Conservation (phyloP, 2,888 invertebrate species). For the Phengaris arion region DNA sequence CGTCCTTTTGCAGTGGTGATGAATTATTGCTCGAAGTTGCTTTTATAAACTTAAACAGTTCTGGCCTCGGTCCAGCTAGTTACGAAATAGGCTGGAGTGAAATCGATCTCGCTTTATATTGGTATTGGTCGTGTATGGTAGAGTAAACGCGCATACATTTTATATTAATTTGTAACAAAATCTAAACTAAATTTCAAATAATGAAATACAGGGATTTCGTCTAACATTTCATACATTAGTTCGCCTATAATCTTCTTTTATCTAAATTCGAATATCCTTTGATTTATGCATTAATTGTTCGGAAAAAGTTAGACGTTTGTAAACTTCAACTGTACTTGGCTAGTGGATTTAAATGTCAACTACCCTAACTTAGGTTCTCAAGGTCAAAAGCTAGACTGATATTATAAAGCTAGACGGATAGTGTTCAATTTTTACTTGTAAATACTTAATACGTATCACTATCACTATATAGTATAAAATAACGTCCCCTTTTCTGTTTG, state of each 20-base stretch:
- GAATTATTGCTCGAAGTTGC: slow-evolving; percentile 7
- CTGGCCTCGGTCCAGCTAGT: slow-evolving; percentile 12
- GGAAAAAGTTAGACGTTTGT: background rate
- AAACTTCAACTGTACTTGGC: background rate
- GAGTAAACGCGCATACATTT: background rate
- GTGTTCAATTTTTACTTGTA: too few relatives aligned
- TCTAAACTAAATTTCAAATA: too few relatives aligned
- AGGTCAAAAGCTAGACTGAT: background rate
- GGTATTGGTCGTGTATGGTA: slow-evolving; percentile 2
- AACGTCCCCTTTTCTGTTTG: too few relatives aligned
- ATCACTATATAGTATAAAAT: too few relatives aligned
- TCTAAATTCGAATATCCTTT: background rate
- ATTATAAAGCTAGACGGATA: background rate
- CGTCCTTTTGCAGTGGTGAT: background rate
- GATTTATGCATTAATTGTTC: background rate
- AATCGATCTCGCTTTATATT: slow-evolving; percentile 8
- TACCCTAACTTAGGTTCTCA: background rate
- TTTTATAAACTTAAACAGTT: slow-evolving; percentile 14
- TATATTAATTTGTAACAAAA: too few relatives aligned
- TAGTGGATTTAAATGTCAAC: background rate
- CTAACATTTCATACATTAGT: too few relatives aligned
- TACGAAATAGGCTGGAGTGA: slow-evolving; percentile 13
- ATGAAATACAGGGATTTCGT: too few relatives aligned
- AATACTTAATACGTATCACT: too few relatives aligned
- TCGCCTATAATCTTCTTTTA: background rate